Evolutionary conservation across 1,140 invertebrate species (phyloP).

Genomic region (Halesus radiatus): DNA sequence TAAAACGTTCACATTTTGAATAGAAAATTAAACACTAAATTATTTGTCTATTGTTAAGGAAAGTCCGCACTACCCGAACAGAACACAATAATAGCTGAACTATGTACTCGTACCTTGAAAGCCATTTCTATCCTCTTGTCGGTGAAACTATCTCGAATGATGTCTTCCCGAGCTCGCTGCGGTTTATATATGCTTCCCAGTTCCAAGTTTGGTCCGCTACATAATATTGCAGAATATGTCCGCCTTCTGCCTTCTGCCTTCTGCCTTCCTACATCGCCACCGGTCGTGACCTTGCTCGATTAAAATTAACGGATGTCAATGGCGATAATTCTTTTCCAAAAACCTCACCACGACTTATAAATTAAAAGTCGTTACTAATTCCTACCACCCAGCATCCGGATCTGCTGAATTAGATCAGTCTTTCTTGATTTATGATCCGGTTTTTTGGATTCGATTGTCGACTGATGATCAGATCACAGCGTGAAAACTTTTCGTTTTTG

Average conservation of each 20-base stretch:
- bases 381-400: slow-evolving; percentile 2
- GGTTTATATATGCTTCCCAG: slow-evolving; percentile 48
- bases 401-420: neutral
- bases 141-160: slow-evolving; percentile 45
- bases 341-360: neutral
- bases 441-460: neutral
- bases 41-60: neutral
- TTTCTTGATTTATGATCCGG: neutral
- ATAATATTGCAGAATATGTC: slow-evolving; percentile 4
- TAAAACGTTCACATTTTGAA: neutral
- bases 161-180: slow-evolving; percentile 10
- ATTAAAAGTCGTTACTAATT: neutral
- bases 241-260: slow-evolving; percentile 47
- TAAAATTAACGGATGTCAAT: slow-evolving; percentile 42
- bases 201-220: slow-evolving; percentile 44
- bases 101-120: slow-evolving; percentile 46
- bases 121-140: slow-evolving; percentile 45
- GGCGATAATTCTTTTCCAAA: slow-evolving; percentile 16
- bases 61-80: neutral
- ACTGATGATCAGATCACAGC: neutral
- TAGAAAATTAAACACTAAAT: neutral
- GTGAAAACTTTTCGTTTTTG: neutral
- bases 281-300: slow-evolving; percentile 48
- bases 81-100: neutral
- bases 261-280: slow-evolving; percentile 33